These are phyloP conservation scores for Ammospiza caudacuta DNA, from an alignment of 2,113 vertebrate species.

Conservation along the genomic window DNA sequence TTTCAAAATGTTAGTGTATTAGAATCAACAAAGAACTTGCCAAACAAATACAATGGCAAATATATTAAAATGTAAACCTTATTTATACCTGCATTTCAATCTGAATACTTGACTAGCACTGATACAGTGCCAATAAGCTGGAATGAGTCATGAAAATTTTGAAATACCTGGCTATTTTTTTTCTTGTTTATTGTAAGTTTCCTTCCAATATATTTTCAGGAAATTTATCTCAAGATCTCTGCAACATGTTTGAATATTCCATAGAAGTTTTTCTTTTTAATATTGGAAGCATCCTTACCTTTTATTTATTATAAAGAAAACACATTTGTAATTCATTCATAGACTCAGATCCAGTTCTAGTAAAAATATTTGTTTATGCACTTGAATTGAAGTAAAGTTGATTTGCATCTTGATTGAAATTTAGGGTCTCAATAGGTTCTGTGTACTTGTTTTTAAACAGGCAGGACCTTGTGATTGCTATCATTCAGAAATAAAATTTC, in stretches of 20 bases:
- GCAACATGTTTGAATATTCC: background rate
- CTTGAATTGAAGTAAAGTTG: background rate
- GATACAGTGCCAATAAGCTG: background rate
- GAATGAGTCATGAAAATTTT: background rate
- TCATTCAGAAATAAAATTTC: background rate
- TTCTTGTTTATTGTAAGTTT: background rate
- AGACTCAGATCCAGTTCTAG: background rate
- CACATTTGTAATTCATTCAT: background rate
- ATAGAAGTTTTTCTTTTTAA: background rate
- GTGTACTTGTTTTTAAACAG: background rate
- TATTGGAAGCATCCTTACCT: background rate
- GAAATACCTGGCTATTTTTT: background rate
- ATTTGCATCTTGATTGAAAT: slow-evolving; percentile 2
- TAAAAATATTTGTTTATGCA: background rate
- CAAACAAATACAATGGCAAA: background rate
- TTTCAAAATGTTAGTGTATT: background rate
- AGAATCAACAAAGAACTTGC: background rate
- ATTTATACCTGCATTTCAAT: background rate
- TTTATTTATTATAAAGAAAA: background rate
- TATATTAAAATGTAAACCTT: background rate
- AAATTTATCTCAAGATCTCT: background rate
- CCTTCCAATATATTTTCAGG: background rate
- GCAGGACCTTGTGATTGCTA: background rate
- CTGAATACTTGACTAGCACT: background rate
- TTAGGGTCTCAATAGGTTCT: background rate